phyloP scores from a whole-genome alignment of 2,797 vertebrate genomes.

The Carapus acus region DNA sequence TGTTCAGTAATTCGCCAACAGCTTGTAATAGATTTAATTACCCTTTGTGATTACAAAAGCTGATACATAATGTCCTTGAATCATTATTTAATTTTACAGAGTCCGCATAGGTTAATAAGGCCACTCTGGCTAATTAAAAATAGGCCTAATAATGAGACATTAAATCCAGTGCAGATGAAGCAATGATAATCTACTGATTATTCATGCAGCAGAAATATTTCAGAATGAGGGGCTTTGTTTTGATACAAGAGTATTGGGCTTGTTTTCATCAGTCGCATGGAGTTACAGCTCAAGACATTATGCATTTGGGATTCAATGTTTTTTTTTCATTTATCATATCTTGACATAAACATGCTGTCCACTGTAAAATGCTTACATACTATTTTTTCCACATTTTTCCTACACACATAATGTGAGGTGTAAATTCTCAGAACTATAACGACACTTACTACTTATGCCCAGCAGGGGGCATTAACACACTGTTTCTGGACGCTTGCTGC shows the following conservation, averaged over 20 bases:
- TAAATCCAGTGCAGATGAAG: background rate
- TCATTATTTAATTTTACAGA: background rate
- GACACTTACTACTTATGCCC: constrained; percentile 38
- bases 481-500: constrained; percentile 4
- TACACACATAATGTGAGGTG: too few relatives aligned
- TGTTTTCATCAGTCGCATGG: background rate
- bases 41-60: background rate
- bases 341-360: background rate
- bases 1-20: background rate
- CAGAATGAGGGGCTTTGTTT: too few relatives aligned
- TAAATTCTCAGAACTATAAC: background rate
- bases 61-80: background rate
- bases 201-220: background rate
- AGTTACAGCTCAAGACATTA: background rate
- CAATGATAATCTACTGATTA: background rate
- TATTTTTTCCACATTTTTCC: too few relatives aligned
- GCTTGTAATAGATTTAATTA: background rate
- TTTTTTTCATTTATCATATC: background rate
- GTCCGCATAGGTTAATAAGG: background rate
- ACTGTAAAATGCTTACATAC: too few relatives aligned
- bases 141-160: constrained; percentile 4
- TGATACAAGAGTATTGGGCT: background rate
- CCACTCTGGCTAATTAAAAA: background rate
- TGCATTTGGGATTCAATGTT: background rate
- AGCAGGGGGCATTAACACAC: constrained; percentile 55